A percentile compares a stretch with the other conserved stretches of the same genome.
phyloP scores from a whole-genome alignment of 2,113 vertebrate genomes.

The Gallinago media region DNA sequence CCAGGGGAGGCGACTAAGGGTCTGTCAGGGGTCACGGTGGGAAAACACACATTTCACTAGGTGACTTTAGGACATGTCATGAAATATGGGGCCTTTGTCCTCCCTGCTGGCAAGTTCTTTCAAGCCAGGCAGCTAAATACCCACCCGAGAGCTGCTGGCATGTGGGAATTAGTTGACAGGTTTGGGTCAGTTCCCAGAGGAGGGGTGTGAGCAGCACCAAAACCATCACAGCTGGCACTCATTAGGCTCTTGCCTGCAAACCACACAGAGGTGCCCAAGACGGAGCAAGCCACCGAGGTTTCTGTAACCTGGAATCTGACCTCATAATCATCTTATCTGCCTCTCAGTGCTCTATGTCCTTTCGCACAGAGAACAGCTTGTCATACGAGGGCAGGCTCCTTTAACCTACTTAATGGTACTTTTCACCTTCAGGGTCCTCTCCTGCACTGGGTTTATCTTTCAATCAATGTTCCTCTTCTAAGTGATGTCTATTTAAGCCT shows the following conservation, averaged over 20 bases:
- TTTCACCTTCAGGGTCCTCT: constrained; percentile 6
- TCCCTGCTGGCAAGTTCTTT: neutral
- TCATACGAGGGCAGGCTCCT: neutral
- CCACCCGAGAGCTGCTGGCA: neutral
- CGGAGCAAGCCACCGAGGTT: neutral
- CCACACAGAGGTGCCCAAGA: neutral
- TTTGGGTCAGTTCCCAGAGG: neutral
- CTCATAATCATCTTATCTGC: neutral
- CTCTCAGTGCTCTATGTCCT: neutral
- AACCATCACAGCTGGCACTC: neutral
- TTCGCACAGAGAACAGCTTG: neutral
- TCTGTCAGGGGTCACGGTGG: neutral
- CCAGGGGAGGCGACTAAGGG: neutral
- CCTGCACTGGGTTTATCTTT: neutral
- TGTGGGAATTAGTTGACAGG: neutral
- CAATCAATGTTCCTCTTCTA: neutral
- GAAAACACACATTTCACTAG: neutral
- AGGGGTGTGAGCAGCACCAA: neutral
- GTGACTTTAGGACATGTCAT: neutral
- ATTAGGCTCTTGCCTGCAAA: neutral
- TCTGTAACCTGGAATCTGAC: constrained; percentile 15
- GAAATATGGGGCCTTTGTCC: neutral
- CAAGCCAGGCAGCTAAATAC: neutral
- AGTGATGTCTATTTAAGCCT: neutral
- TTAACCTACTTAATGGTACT: neutral